Evolutionary conservation across 2,888 invertebrate species (phyloP).

Genomic region (Drosophila setosimentum): DNA sequence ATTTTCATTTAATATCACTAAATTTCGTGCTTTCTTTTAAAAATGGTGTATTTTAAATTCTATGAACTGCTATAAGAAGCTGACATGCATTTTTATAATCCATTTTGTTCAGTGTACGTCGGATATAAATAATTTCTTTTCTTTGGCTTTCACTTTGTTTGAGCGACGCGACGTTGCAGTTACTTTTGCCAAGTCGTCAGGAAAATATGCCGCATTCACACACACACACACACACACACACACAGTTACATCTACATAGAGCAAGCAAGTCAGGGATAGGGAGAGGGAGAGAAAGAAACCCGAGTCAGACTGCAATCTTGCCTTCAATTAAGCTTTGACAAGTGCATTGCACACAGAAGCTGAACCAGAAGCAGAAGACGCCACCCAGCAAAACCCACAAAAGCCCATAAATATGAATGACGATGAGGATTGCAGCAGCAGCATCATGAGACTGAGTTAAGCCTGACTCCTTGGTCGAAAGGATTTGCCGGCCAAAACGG

Average conservation of each 20-base stretch:
- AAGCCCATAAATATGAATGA: slow-evolving; percentile 78
- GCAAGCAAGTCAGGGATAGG: slow-evolving; percentile 6
- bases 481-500: slow-evolving; percentile 51
- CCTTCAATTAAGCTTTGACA: slow-evolving; percentile 84
- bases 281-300: slow-evolving; percentile 33
- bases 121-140: slow-evolving; percentile 75
- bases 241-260: slow-evolving; percentile 10
- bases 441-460: slow-evolving; percentile 11
- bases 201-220: slow-evolving; percentile 78
- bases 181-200: slow-evolving; percentile 82
- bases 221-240: slow-evolving; percentile 29
- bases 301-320: slow-evolving; percentile 76
- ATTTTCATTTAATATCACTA: rapidly evolving
- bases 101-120: slow-evolving; percentile 43
- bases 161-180: slow-evolving; percentile 55
- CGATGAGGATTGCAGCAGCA: slow-evolving; percentile 32
- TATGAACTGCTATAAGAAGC: not conserved
- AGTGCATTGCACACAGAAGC: slow-evolving; percentile 79
- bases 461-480: slow-evolving; percentile 59
- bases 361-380: slow-evolving; percentile 49
- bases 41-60: not conserved
- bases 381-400: slow-evolving; percentile 55
- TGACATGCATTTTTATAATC: not conserved
- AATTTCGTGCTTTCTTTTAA: not conserved
- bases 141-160: slow-evolving; percentile 76